These are phyloP conservation scores for Trachelus tabidus DNA, from an alignment of 2,888 invertebrate genomes.

Conservation along the genomic window DNA sequence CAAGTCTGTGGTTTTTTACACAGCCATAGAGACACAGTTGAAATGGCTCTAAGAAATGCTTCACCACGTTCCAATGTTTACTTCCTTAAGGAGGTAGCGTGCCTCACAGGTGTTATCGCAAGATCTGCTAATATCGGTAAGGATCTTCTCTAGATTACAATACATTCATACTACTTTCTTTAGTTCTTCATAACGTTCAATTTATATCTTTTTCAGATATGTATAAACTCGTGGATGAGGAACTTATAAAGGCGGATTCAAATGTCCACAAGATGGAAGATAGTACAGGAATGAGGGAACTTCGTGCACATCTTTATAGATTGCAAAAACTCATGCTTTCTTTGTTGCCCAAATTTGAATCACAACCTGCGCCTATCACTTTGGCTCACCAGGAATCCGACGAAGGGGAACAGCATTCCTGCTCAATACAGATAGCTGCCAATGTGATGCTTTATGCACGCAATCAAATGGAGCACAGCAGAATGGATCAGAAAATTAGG, in stretches of 20 bases:
- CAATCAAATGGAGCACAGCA: conserved; percentile 68
- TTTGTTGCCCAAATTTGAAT: conserved; percentile 77
- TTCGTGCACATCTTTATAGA: conserved; percentile 73
- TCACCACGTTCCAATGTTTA: conserved; percentile 74
- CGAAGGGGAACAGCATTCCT: conserved; percentile 48
- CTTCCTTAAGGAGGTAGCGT: conserved; percentile 80
- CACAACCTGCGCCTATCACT: conserved; percentile 44
- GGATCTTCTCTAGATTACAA: conserved; percentile 11
- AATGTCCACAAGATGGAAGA: conserved; percentile 46
- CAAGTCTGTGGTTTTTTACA: conserved; percentile 86
- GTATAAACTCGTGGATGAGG: conserved; percentile 61
- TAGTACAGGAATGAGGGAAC: conserved; percentile 57
- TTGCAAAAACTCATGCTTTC: conserved; percentile 81
- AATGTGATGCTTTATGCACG: conserved; percentile 79
- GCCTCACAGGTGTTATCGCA: conserved; percentile 80
- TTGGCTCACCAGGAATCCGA: conserved; percentile 37
- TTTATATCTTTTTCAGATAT: conserved; percentile 45
- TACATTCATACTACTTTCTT: background rate
- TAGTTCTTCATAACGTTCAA: background rate
- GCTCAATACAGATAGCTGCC: conserved; percentile 72
- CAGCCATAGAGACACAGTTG: conserved; percentile 84
- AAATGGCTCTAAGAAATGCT: conserved; percentile 79
- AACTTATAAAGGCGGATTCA: conserved; percentile 42
- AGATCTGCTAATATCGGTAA: conserved; percentile 73
- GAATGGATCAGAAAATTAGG: conserved; percentile 60